These are phyloP conservation scores for Chitala chitala DNA, from an alignment of 2,113 vertebrate species.

Conservation along the genomic window DNA sequence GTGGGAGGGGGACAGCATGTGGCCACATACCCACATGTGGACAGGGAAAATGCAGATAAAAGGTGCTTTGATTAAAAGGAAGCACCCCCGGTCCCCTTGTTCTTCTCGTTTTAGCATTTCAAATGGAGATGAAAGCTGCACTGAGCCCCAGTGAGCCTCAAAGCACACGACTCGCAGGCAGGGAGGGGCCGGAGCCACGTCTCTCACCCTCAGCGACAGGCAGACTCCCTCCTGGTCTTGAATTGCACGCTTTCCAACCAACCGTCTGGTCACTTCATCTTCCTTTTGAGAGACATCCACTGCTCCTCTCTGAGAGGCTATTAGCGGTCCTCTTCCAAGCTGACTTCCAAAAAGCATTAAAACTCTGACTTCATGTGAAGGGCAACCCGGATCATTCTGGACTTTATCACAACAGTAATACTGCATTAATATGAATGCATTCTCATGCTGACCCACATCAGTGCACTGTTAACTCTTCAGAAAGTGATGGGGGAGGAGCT, in stretches of 20 bases:
- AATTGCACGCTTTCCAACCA: no score
- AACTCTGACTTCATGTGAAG: no score
- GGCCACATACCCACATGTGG: slow-evolving; percentile 22
- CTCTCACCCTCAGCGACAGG: not conserved
- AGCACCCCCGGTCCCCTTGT: slow-evolving; percentile 58
- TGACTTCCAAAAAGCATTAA: no score
- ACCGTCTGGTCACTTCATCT: not conserved
- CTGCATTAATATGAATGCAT: no score
- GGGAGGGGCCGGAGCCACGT: slow-evolving; percentile 16
- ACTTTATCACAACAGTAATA: no score
- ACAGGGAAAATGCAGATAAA: slow-evolving; percentile 45
- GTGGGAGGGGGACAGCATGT: not conserved
- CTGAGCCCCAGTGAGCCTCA: slow-evolving; percentile 37
- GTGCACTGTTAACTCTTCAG: no score
- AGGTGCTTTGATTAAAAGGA: slow-evolving; percentile 53
- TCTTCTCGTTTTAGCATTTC: slow-evolving; percentile 62
- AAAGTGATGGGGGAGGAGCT: no score
- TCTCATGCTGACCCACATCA: no score
- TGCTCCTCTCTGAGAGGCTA: not conserved
- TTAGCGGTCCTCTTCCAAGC: not conserved
- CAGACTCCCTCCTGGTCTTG: no score
- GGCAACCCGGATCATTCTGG: no score
- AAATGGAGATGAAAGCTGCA: slow-evolving; percentile 59
- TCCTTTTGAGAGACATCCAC: not conserved
- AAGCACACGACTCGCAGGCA: slow-evolving; percentile 52